Evolutionary conservation across 1,140 invertebrate species (phyloP).

Genomic region (Drosophila sechellia): DNA sequence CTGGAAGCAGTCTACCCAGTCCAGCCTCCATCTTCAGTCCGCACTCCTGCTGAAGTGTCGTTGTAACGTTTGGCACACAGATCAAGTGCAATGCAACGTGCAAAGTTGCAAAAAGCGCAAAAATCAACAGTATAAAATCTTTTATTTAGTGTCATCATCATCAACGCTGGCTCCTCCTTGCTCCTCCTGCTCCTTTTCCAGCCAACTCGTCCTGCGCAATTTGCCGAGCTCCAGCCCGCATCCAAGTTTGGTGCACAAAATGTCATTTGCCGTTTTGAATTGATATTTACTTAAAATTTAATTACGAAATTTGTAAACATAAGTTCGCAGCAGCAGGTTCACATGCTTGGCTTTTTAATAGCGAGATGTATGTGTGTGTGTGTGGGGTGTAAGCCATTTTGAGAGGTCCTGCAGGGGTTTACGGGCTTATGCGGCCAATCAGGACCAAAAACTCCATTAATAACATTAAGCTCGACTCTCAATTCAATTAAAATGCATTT

Average conservation of each 20-base stretch:
- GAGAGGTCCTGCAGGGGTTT: neutral
- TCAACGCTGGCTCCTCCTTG: constrained; percentile 25
- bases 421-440: constrained; percentile 23
- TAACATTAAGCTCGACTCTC: constrained; percentile 55
- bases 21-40: constrained; percentile 16
- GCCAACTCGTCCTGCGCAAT: constrained; percentile 38
- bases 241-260: constrained; percentile 20
- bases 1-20: neutral
- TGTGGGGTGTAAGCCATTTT: constrained; percentile 4
- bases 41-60: constrained; percentile 66
- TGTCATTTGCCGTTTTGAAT: constrained; percentile 60
- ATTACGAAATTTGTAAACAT: constrained; percentile 72
- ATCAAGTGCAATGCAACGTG: constrained; percentile 83
- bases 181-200: constrained; percentile 8
- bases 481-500: constrained; percentile 73
- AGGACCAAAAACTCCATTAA: constrained; percentile 53
- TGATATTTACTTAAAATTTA: constrained; percentile 74
- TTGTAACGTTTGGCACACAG: constrained; percentile 81
- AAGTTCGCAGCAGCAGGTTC: constrained; percentile 4
- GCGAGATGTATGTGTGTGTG: neutral
- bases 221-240: constrained; percentile 42
- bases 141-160: constrained; percentile 82
- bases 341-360: constrained; percentile 7
- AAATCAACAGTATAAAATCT: constrained; percentile 83
- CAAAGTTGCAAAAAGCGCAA: constrained; percentile 82